A percentile compares a stretch with the other conserved stretches of the same genome.
Conservation (phyloP, 1,140 invertebrate genomes). For the Plodia interpunctella region DNA sequence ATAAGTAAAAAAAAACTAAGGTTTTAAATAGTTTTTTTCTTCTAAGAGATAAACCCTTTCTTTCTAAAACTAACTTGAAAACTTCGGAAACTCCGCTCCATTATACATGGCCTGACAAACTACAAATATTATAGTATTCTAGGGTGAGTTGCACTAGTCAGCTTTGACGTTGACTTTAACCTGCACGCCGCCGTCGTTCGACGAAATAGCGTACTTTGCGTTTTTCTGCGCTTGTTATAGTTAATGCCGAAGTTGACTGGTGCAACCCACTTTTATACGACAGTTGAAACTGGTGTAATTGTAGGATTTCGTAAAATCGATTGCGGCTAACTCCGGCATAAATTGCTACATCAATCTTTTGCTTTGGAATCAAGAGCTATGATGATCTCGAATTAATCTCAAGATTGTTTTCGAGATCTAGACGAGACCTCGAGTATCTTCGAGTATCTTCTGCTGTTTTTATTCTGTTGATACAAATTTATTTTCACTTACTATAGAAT, state of each 20-base stretch:
- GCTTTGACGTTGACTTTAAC: too few relatives aligned
- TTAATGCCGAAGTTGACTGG: too few relatives aligned
- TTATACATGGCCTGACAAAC: slow-evolving; percentile 12
- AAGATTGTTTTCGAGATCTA: neutral
- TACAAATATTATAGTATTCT: slow-evolving; percentile 13
- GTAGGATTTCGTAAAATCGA: slow-evolving; percentile 8
- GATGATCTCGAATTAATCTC: neutral
- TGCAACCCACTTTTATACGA: slow-evolving; percentile 10
- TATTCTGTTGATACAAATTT: too few relatives aligned
- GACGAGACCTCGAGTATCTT: too few relatives aligned
- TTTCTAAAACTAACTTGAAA: slow-evolving; percentile 1
- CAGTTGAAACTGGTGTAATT: neutral
- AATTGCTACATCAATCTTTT: slow-evolving; percentile 15
- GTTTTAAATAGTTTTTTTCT: neutral
- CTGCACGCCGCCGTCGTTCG: too few relatives aligned
- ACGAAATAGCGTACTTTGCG: too few relatives aligned
- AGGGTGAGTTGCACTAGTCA: too few relatives aligned
- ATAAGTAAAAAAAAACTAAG: neutral
- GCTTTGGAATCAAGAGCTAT: neutral
- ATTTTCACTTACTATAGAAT: too few relatives aligned
- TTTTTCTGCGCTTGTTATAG: too few relatives aligned
- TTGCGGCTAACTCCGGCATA: neutral
- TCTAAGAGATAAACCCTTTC: neutral
- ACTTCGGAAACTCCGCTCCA: neutral
- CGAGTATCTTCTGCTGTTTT: too few relatives aligned